Conservation (phyloP, 2,113 vertebrate genomes). For the Lophotis ruficrista region DNA sequence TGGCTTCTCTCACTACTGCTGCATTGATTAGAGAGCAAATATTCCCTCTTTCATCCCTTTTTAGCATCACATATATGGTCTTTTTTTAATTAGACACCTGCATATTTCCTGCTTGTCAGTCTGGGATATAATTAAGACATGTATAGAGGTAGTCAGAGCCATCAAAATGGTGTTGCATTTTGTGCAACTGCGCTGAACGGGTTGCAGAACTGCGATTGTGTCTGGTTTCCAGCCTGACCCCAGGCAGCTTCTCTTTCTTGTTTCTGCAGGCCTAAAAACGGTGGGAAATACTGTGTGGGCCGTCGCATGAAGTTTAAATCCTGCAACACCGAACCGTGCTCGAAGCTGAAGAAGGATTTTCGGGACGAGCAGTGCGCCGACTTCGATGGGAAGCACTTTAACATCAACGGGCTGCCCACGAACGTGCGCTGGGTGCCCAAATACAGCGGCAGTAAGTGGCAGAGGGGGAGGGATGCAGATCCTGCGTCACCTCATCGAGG, state of each 20-base stretch:
- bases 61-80: rapidly evolving
- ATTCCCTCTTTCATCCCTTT: not conserved
- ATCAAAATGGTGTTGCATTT: not conserved
- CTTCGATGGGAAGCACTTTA: slow-evolving; percentile 96
- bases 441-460: slow-evolving; percentile 95
- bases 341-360: slow-evolving; percentile 91
- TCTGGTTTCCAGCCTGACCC: not conserved
- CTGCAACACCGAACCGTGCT: slow-evolving; percentile 94
- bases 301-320: slow-evolving; percentile 98
- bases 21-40: not conserved
- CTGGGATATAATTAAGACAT: not conserved
- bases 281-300: slow-evolving; percentile 94
- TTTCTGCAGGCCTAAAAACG: slow-evolving; percentile 87
- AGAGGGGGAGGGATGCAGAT: too few species aligned
- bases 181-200: not conserved
- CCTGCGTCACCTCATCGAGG: rapidly evolving
- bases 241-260: not conserved
- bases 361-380: slow-evolving; percentile 93
- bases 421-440: slow-evolving; percentile 98
- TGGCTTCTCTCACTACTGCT: not conserved
- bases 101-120: not conserved
- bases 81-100: not conserved
- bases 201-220: not conserved
- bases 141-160: not conserved
- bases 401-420: slow-evolving; percentile 95